phyloP scores from a whole-genome alignment of 2,888 invertebrate species.

The Poecilus cupreus region DNA sequence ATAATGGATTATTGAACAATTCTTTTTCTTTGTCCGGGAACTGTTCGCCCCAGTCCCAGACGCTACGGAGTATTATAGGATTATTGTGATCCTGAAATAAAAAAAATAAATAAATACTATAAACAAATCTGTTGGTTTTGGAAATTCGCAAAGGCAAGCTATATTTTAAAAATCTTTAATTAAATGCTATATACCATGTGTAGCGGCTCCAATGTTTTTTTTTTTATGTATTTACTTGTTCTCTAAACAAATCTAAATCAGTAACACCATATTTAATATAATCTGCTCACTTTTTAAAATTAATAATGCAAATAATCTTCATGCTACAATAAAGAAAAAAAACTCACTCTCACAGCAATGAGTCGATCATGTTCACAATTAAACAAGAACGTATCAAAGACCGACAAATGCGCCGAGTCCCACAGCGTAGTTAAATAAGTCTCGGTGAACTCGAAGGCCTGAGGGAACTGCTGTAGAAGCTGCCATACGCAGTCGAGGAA shows the following conservation, averaged over 20 bases:
- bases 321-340: too few relatives aligned
- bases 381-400: slow-evolving; percentile 95
- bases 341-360: slow-evolving; percentile 78
- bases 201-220: too few relatives aligned
- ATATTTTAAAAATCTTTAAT: too few relatives aligned
- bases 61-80: slow-evolving; percentile 80
- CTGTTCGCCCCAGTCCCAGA: slow-evolving; percentile 95
- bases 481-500: slow-evolving; percentile 97
- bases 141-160: neutral
- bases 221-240: too few relatives aligned
- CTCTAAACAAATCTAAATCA: too few relatives aligned
- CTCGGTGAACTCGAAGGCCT: slow-evolving; percentile 93
- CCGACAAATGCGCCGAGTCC: slow-evolving; percentile 91
- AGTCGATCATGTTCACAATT: slow-evolving; percentile 87
- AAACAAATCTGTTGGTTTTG: neutral
- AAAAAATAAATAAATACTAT: neutral
- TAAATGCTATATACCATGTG: too few relatives aligned
- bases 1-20: slow-evolving; percentile 91
- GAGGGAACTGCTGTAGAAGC: slow-evolving; percentile 89
- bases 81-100: slow-evolving; percentile 60
- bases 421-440: slow-evolving; percentile 93
- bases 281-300: neutral
- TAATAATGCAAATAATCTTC: too few relatives aligned
- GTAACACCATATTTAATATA: too few relatives aligned
- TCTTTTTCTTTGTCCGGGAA: slow-evolving; percentile 87